phyloP scores from a whole-genome alignment of 2,888 invertebrate species.

The Cantharis rustica region DNA sequence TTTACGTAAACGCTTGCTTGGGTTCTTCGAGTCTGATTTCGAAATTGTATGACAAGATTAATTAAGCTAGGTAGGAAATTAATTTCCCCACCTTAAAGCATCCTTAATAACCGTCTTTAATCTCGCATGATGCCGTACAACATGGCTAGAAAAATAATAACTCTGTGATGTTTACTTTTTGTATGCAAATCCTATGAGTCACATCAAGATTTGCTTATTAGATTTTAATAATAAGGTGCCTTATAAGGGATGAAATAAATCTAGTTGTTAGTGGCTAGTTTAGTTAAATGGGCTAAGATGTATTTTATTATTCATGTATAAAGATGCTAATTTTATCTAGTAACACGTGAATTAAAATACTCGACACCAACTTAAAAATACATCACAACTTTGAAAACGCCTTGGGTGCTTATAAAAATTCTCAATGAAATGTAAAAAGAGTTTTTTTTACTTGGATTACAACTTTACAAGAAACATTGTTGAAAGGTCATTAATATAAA shows the following conservation, averaged over 20 bases:
- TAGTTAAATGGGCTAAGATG: slow-evolving; percentile 15
- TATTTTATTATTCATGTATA: slow-evolving; percentile 18
- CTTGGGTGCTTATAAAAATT: slow-evolving; percentile 3
- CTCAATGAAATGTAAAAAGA: slow-evolving; percentile 11
- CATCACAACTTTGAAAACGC: not conserved
- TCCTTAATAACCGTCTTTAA: not conserved
- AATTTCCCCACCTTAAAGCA: not conserved
- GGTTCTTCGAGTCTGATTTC: not conserved
- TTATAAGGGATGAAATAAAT: slow-evolving; percentile 17
- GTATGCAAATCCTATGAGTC: slow-evolving; percentile 19
- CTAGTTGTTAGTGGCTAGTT: not conserved
- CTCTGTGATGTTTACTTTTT: slow-evolving; percentile 4
- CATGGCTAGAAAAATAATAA: not conserved
- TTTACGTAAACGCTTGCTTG: not conserved
- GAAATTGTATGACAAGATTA: not conserved
- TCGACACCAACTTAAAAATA: not conserved
- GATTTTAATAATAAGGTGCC: slow-evolving; percentile 23
- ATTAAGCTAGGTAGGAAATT: not conserved
- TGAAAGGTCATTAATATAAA: slow-evolving; percentile 26
- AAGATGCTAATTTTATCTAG: slow-evolving; percentile 18
- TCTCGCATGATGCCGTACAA: not conserved
- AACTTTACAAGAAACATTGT: slow-evolving; percentile 15
- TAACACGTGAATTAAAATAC: not conserved
- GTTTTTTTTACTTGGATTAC: slow-evolving; percentile 14
- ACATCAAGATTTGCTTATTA: slow-evolving; percentile 8